Percentiles rank a stretch among this genome's conserved stretches.
These are phyloP conservation scores for Prunella strophiata DNA, from an alignment of 2,797 vertebrate species.

Conservation along the genomic window DNA sequence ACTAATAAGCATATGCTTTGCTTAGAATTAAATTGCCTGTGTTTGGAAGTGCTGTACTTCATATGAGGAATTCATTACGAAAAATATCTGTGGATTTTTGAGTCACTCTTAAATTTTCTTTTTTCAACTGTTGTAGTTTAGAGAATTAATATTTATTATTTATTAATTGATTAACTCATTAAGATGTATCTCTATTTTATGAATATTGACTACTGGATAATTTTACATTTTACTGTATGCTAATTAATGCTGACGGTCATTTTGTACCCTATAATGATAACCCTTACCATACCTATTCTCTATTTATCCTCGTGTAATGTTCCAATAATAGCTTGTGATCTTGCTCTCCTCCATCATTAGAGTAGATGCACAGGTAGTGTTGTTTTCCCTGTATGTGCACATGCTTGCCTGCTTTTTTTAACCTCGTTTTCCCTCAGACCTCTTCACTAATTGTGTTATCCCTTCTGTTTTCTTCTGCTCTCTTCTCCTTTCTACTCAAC, in stretches of 20 bases:
- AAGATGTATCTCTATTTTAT: not conserved
- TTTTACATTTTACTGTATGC: not conserved
- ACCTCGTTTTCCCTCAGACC: conserved; percentile 76
- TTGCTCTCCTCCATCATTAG: conserved; percentile 43
- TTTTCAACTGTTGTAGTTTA: not conserved
- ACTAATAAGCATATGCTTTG: not conserved
- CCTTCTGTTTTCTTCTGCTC: conserved; percentile 78
- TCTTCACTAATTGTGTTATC: conserved; percentile 82
- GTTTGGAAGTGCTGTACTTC: not conserved
- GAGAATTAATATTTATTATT: not conserved
- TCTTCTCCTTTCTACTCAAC: conserved; percentile 87
- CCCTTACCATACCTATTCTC: conserved; percentile 36
- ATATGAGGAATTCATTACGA: not conserved
- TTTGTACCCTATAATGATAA: not conserved
- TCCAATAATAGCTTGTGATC: conserved; percentile 43
- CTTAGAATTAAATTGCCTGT: not conserved
- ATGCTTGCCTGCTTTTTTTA: conserved; percentile 74
- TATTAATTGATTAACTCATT: not conserved
- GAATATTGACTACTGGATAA: not conserved
- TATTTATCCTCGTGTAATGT: conserved; percentile 62
- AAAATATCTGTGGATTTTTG: not conserved
- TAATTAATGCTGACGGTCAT: conserved; percentile 12
- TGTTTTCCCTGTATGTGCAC: conserved; percentile 64
- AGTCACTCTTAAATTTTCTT: not conserved
- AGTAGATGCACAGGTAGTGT: not conserved